Conservation (phyloP, 2,888 invertebrate genomes). For the Archips xylosteana region DNA sequence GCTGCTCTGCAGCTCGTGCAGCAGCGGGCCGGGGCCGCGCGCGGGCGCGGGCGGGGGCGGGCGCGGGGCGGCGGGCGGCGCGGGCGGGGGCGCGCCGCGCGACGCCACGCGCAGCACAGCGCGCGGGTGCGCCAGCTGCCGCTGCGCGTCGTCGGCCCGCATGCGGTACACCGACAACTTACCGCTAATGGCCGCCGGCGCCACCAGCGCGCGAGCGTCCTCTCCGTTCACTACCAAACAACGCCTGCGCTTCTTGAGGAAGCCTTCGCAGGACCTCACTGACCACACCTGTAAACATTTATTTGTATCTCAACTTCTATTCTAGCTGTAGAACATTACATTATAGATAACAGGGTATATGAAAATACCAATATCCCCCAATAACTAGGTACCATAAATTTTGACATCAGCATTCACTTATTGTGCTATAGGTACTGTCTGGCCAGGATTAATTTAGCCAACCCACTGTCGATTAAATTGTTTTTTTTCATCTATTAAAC, state of each 20-base stretch:
- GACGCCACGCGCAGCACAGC: constrained; percentile 76
- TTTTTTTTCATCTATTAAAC: too few relatives aligned
- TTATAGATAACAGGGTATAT: too few relatives aligned
- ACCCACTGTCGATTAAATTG: too few relatives aligned
- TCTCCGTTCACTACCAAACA: constrained; percentile 66
- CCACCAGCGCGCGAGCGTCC: constrained; percentile 68
- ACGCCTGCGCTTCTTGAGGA: constrained; percentile 74
- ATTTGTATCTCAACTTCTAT: not conserved
- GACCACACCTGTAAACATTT: constrained; percentile 70
- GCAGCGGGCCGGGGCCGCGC: constrained; percentile 42
- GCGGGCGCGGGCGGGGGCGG: constrained; percentile 52
- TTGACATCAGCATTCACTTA: too few relatives aligned
- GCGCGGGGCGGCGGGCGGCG: constrained; percentile 68
- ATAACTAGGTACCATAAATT: too few relatives aligned
- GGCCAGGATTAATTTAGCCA: too few relatives aligned
- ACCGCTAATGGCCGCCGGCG: constrained; percentile 64
- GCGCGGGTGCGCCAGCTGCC: constrained; percentile 67
- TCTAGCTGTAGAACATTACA: not conserved
- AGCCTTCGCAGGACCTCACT: constrained; percentile 76
- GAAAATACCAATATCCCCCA: too few relatives aligned
- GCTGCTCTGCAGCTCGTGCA: constrained; percentile 69
- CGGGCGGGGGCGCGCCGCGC: constrained; percentile 61
- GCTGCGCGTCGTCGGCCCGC: constrained; percentile 60
- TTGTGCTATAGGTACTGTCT: too few relatives aligned
- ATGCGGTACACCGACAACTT: constrained; percentile 71